Conservation (phyloP, 2,797 vertebrate species). For the Pipistrellus nathusii region DNA sequence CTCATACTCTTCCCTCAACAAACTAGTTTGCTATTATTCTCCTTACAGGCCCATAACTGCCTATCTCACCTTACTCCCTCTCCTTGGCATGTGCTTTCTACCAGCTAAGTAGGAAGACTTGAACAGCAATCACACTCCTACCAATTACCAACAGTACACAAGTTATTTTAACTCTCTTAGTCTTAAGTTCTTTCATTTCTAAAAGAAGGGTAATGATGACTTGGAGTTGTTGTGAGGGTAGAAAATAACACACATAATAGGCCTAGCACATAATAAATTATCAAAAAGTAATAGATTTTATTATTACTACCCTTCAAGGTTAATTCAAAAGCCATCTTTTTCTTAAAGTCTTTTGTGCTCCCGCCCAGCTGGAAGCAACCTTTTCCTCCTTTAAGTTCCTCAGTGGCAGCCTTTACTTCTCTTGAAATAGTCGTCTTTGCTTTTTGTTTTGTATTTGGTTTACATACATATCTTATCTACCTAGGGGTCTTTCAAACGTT, state of each 20-base stretch:
- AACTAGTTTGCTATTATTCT: neutral
- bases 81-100: constrained; percentile 49
- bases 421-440: neutral
- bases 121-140: neutral
- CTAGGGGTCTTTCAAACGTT: constrained; percentile 1
- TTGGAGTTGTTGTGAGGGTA: neutral
- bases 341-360: constrained; percentile 20
- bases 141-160: neutral
- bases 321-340: constrained; percentile 23
- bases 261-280: neutral
- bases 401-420: neutral
- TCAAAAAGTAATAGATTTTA: constrained; percentile 36
- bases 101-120: neutral
- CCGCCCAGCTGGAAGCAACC: neutral
- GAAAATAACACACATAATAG: constrained; percentile 14
- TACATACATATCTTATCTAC: constrained; percentile 36
- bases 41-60: neutral
- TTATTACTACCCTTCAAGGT: neutral
- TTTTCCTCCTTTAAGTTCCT: constrained; percentile 4
- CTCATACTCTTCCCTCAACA: neutral
- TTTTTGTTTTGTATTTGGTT: constrained; percentile 46
- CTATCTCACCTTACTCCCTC: neutral
- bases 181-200: constrained; percentile 24
- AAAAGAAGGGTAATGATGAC: neutral
- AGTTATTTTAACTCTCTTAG: constrained; percentile 34